Evolutionary conservation across 1,140 invertebrate species (phyloP).

Genomic region (Neotoxoptera formosana): DNA sequence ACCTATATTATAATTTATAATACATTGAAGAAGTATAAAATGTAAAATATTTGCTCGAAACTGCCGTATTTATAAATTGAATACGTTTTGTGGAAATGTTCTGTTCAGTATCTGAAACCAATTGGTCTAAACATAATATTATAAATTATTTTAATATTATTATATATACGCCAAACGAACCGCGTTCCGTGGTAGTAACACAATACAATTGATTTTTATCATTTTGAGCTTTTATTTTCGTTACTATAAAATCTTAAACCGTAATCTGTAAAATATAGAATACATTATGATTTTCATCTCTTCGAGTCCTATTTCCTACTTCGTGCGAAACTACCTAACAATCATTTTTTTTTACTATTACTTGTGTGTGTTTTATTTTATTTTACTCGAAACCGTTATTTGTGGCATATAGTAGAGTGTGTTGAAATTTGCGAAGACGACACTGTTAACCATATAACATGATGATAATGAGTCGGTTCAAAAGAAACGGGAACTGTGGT

Average conservation of each 20-base stretch:
- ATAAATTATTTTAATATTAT: background rate
- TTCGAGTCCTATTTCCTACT: background rate
- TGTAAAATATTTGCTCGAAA: background rate
- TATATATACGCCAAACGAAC: background rate
- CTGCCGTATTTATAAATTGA: background rate
- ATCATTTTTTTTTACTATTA: background rate
- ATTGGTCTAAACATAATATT: background rate
- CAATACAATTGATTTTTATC: background rate
- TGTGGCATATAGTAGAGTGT: background rate
- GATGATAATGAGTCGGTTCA: background rate
- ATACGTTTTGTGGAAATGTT: background rate
- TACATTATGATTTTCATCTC: background rate
- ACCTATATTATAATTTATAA: background rate
- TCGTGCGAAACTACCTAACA: background rate
- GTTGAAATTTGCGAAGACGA: background rate
- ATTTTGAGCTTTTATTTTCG: background rate
- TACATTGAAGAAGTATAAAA: background rate
- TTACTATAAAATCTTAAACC: background rate
- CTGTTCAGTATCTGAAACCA: background rate
- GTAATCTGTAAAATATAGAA: background rate
- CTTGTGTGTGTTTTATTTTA: background rate
- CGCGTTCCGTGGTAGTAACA: background rate
- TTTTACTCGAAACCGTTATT: background rate
- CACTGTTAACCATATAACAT: background rate
- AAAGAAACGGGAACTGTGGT: background rate